Evolutionary conservation across 2,888 invertebrate genomes (phyloP).

Genomic region (Ptycholaimellus sp.): DNA sequence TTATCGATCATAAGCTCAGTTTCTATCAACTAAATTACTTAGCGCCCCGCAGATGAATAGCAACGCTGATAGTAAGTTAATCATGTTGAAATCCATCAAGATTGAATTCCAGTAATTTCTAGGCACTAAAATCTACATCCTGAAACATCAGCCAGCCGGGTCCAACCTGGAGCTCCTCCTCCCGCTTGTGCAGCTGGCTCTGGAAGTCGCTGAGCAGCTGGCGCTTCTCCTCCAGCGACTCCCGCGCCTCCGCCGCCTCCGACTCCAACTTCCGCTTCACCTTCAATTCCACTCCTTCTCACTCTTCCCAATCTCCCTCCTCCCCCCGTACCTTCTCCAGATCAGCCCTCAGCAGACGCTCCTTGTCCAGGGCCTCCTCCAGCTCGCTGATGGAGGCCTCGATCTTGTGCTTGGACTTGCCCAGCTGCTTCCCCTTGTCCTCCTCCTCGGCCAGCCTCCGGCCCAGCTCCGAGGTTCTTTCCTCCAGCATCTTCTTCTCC

Average conservation of each 20-base stretch:
- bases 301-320: no score
- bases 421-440: conserved; percentile 47
- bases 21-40: no score
- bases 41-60: no score
- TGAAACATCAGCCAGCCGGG: no score
- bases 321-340: no score
- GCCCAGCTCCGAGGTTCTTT: conserved; percentile 65
- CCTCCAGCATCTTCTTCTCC: conserved; percentile 82
- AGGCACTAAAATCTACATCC: no score
- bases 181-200: conserved; percentile 55
- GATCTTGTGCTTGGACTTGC: conserved; percentile 66
- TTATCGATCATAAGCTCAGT: no score
- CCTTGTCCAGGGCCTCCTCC: no score
- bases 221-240: conserved; percentile 69
- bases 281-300: no score
- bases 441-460: conserved; percentile 86
- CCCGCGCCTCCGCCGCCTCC: conserved; percentile 52
- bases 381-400: conserved; percentile 81
- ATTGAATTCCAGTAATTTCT: no score
- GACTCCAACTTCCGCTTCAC: conserved; percentile 47
- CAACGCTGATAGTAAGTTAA: no score
- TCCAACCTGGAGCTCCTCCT: conserved; percentile 77
- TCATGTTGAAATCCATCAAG: no score
- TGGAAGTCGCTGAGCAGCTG: conserved; percentile 66
- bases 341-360: conserved; percentile 10